Conservation (phyloP, 2,113 vertebrate genomes). For the Asarcornis scutulata region DNA sequence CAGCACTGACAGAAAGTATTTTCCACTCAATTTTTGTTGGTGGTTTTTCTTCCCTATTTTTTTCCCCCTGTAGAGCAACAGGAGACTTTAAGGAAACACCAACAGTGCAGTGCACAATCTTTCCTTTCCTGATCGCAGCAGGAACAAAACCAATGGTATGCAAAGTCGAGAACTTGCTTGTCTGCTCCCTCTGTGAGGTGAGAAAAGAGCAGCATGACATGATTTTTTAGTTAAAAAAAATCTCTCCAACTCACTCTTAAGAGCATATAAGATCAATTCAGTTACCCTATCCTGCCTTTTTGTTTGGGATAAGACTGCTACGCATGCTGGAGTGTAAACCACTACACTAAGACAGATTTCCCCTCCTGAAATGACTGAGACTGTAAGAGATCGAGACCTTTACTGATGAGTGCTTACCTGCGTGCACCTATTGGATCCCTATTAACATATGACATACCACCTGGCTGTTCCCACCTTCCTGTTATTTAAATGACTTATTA, state of each 20-base stretch:
- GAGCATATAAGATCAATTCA: not conserved
- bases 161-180: not conserved
- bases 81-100: not conserved
- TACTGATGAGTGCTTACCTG: not conserved
- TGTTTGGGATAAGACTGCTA: not conserved
- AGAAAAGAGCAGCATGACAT: not conserved
- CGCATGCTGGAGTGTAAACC: not conserved
- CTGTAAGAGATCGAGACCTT: not conserved
- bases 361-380: not conserved
- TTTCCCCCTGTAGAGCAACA: not conserved
- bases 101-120: not conserved
- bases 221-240: not conserved
- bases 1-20: not conserved
- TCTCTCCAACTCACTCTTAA: not conserved
- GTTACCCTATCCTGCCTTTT: not conserved
- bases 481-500: not conserved
- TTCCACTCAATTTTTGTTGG: not conserved
- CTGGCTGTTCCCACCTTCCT: not conserved
- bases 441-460: not conserved
- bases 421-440: not conserved
- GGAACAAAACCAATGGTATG: not conserved
- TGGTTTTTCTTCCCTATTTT: too few species aligned
- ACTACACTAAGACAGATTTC: not conserved
- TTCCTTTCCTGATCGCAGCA: not conserved
- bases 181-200: not conserved